These are phyloP conservation scores for Brachionichthys hirsutus DNA, from an alignment of 2,113 vertebrate genomes.

Conservation along the genomic window DNA sequence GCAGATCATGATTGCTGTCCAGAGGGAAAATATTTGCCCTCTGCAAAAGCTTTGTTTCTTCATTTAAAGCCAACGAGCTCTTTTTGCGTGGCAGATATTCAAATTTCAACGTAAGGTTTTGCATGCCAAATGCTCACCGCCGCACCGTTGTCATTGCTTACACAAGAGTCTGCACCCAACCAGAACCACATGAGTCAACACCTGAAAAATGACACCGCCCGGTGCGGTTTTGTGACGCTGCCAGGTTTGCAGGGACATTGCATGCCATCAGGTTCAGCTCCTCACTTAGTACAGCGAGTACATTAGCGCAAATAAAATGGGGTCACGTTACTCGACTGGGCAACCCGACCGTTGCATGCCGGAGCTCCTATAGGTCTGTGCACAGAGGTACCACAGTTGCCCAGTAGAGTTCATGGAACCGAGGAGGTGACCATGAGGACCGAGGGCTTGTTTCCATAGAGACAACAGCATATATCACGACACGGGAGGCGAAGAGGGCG, in stretches of 20 bases:
- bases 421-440: conserved; percentile 59
- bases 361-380: conserved; percentile 70
- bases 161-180: background rate
- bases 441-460: conserved; percentile 70
- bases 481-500: conserved; percentile 58
- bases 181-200: conserved; percentile 4
- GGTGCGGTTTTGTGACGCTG: conserved; percentile 33
- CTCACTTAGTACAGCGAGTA: conserved; percentile 44
- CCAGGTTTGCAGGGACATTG: conserved; percentile 4
- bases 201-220: conserved; percentile 12
- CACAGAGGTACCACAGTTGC: conserved; percentile 60
- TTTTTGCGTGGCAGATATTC: background rate
- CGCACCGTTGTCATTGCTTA: background rate
- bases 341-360: conserved; percentile 71
- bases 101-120: background rate
- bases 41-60: no score
- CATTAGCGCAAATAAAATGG: conserved; percentile 54
- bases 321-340: conserved; percentile 70
- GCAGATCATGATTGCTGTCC: no score
- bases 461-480: conserved; percentile 80
- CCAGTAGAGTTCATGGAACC: conserved; percentile 75
- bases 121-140: background rate
- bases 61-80: no score
- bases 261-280: conserved; percentile 33
- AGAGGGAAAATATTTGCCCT: no score